Percentiles rank a stretch among this genome's conserved stretches.
These are phyloP conservation scores for Botrylloides violaceus DNA, from an alignment of 23 tunicate species.

Conservation along the genomic window DNA sequence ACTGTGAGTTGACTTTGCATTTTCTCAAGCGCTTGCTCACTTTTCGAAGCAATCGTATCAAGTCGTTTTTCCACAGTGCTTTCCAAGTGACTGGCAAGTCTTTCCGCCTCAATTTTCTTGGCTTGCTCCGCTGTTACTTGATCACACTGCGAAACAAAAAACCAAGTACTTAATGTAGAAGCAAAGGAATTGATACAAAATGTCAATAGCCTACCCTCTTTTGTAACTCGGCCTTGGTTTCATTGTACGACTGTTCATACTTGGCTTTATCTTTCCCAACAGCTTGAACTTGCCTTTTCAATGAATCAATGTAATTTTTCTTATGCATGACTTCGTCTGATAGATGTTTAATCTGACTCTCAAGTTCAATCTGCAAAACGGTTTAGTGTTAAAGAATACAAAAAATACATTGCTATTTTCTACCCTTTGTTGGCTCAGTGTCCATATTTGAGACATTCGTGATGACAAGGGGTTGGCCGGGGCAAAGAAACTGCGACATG, in stretches of 20 bases:
- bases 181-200: background rate
- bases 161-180: background rate
- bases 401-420: too few species aligned
- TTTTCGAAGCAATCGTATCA: slow-evolving; percentile 53
- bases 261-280: slow-evolving; percentile 62
- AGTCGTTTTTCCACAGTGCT: slow-evolving; percentile 66
- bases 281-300: slow-evolving; percentile 76
- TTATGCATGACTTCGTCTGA: slow-evolving; percentile 72
- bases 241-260: slow-evolving; percentile 74
- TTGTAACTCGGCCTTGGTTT: slow-evolving; percentile 56
- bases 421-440: too few species aligned
- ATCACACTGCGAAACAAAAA: slow-evolving; percentile 34
- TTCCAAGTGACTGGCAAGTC: slow-evolving; percentile 44
- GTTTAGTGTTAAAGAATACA: too few species aligned
- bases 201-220: slow-evolving; percentile 37
- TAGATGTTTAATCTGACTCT: slow-evolving; percentile 26
- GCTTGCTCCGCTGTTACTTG: slow-evolving; percentile 63
- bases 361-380: slow-evolving; percentile 34
- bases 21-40: slow-evolving; percentile 85
- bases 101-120: slow-evolving; percentile 74
- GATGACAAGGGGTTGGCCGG: too few species aligned
- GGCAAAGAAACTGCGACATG: too few species aligned
- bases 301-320: slow-evolving; percentile 81
- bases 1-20: slow-evolving; percentile 37
- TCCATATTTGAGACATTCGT: too few species aligned